These are phyloP conservation scores for Anomalospiza imberbis DNA, from an alignment of 2,797 vertebrate genomes.

Conservation along the genomic window DNA sequence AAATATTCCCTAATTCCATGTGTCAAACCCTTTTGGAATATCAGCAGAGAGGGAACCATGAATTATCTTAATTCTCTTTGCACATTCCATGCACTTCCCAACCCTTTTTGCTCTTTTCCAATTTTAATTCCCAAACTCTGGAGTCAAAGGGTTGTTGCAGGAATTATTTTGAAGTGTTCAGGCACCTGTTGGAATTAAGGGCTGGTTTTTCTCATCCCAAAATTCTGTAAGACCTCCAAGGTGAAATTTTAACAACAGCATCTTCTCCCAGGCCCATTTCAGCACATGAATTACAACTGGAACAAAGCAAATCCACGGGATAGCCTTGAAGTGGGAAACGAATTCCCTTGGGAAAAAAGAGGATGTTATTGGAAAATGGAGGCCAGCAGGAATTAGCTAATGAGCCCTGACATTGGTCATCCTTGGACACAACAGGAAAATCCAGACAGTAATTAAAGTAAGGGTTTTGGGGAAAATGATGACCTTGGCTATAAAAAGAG, in stretches of 20 bases:
- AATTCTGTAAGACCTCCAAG: background rate
- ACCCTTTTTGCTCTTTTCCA: background rate
- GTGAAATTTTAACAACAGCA: background rate
- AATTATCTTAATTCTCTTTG: background rate
- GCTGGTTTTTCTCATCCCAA: background rate
- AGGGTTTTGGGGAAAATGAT: background rate
- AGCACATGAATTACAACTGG: rapidly evolving
- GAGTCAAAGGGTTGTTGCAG: background rate
- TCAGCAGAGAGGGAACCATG: background rate
- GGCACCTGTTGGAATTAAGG: background rate
- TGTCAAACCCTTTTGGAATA: background rate
- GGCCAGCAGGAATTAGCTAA: background rate
- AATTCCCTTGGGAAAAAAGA: background rate
- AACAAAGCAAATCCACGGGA: background rate
- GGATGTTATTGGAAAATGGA: background rate
- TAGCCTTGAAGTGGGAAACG: background rate
- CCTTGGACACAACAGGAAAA: background rate
- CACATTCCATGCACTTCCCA: background rate
- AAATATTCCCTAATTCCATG: background rate
- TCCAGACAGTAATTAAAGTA: background rate
- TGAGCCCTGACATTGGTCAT: background rate
- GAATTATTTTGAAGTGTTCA: background rate
- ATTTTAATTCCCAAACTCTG: background rate
- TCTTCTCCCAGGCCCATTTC: background rate
- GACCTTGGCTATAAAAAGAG: background rate